Evolutionary conservation across 2,797 vertebrate genomes (phyloP), one percentile per base, ranked within the genome.

Genomic region (Pogoniulus pusillus): DNA sequence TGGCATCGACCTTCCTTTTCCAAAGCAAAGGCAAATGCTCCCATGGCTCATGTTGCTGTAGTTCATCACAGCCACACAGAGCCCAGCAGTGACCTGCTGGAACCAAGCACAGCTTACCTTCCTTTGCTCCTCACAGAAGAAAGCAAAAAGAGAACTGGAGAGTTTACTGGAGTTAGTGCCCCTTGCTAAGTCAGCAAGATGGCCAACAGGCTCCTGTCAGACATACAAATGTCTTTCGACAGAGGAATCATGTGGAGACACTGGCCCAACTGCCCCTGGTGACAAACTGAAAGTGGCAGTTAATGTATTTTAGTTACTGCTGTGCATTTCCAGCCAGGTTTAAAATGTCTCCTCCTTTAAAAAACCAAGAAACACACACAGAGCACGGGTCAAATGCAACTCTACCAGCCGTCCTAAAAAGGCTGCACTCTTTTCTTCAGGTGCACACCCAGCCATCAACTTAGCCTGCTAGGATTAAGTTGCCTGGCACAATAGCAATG

Each of bases 51-150:
- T 9, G 8, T 1, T 11, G 13, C 57, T 64, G 10, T 2, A 55
- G 32, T 13, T 41, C 45, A 19, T n/a, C 35, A 24, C 18, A 12
- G 35, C 2, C 7, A 13, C 16, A 2, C 49, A 12, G 2, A 16
- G 35, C 39, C 72, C 16, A 43, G 35, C 49, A n/a, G 51, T 6
- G 30, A 32, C 51, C 12, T 0, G 0, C 0, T 22, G 55, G 9
- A 51, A 51, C 7, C 34, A n/a, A 71, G 35, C 20, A 30, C 30
- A 18, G 10, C 2, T 6, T 53, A 30, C 5, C 9, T 12, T 57
- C 30, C 49, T 32, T 18, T 8, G 6, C 10, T 57, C 41, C 34
- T 65, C 29, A 62, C 0, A 35, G 7, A 62, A 32, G 9, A 62
- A 49, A 75, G 8, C 4, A 71, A 53, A 45, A 69, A 32, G 3